Evolutionary conservation across 2,888 invertebrate species (phyloP).

Genomic region (Nemotelus pantherinus): DNA sequence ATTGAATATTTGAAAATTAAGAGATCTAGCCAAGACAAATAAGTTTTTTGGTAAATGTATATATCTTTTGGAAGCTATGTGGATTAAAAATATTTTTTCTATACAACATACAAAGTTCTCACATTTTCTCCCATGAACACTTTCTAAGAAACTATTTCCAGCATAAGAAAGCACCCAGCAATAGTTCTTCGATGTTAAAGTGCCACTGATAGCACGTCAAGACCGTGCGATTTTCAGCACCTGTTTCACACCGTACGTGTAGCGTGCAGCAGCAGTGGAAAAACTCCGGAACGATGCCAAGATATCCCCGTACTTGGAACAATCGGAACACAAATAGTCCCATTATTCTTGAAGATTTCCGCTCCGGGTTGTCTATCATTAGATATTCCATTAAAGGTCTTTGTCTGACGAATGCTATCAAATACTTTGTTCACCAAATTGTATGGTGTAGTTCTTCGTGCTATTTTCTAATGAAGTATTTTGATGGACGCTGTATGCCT

Average conservation of each 20-base stretch:
- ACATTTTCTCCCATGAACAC: no score
- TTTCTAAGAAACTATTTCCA: no score
- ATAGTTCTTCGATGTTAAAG: neutral
- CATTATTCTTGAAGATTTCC: slow-evolving; percentile 21
- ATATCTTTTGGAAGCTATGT: no score
- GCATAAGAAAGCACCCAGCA: neutral
- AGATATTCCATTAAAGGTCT: slow-evolving; percentile 47
- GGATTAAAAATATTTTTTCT: no score
- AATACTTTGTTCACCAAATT: slow-evolving; percentile 46
- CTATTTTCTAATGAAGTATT: no score
- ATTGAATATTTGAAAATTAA: neutral
- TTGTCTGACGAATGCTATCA: slow-evolving; percentile 48
- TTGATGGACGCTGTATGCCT: no score
- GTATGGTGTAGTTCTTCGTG: neutral
- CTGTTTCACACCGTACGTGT: neutral
- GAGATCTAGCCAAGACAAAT: neutral
- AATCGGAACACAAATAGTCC: slow-evolving; percentile 26
- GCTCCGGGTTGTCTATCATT: slow-evolving; percentile 38
- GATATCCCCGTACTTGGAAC: slow-evolving; percentile 19
- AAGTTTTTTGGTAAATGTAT: neutral
- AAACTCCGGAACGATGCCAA: slow-evolving; percentile 46
- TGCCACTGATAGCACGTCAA: neutral
- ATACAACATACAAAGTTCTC: no score
- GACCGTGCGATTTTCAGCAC: neutral
- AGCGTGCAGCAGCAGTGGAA: neutral